Evolutionary conservation across 1,140 invertebrate genomes (phyloP), one percentile per base, ranked within the genome.

Genomic region (Coenobita brevimanus): DNA sequence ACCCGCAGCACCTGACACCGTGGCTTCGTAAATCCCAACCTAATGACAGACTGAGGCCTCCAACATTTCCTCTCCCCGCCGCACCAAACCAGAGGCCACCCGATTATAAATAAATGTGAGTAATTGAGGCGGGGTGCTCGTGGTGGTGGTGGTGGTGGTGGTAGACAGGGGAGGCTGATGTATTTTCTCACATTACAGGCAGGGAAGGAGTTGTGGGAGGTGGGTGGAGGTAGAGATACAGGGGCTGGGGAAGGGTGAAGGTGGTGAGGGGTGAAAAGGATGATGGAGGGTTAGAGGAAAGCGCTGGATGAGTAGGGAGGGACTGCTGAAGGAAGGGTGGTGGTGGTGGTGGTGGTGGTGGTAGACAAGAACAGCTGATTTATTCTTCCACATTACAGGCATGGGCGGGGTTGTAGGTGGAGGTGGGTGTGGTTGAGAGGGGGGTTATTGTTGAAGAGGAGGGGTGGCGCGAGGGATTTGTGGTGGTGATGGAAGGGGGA

Each of bases 131-230:
- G 6, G 33, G 80, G 30, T 60, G 60, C 46, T 38, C 13, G 64
- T 67, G 80, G 62, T 36, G 36, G 36, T 1, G 15, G 62, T 17
- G 21, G 54, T 36, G 27, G 60, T 15, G 8, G 17, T 38, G 38
- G 80, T 50, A 30, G 27, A 64, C 54, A 36, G 36, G 80, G 81
- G 46, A 57, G 38, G 67, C 46, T 83, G 67, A 75, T 83, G 67
- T 83, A 73, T 73, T 75, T 57, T 75, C 67, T 73, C 67, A 75
- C 82, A 83, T 75, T 60, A 82, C 81, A 71, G 15, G 64, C 27
- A 10, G 10, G 81, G 27, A 10, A 1, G 64, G 41, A 27, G 41
- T 1, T 50, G 78, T 1, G 57, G 57, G 33, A 0, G 21, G 6
- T 24, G 33, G 67, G n/a, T 17, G 43, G 43, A 27, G 21, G 76